Percentiles rank a stretch among this genome's conserved stretches.
Conservation (phyloP, 2,888 invertebrate genomes). For the Parapristionchus giblindavisi region DNA sequence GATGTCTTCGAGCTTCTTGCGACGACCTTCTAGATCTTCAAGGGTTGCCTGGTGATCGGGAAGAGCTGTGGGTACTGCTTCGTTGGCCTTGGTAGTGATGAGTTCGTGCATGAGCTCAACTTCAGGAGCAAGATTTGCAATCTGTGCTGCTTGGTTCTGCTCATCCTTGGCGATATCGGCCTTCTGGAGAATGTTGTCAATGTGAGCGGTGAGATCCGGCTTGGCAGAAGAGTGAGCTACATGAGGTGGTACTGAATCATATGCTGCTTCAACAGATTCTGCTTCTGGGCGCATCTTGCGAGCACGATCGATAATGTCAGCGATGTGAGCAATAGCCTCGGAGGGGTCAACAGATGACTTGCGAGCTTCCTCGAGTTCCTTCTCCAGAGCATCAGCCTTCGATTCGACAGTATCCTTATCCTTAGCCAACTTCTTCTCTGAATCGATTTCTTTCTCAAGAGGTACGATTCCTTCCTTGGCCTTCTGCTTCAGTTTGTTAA, state of each 20-base stretch:
- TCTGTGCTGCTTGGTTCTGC: slow-evolving; percentile 44
- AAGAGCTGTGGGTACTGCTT: slow-evolving; percentile 44
- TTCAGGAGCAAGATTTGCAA: slow-evolving; percentile 48
- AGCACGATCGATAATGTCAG: slow-evolving; percentile 25
- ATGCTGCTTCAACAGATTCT: slow-evolving; percentile 3
- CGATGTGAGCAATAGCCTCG: neutral
- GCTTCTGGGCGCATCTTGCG: slow-evolving; percentile 20
- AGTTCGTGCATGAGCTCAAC: slow-evolving; percentile 43
- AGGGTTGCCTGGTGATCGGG: slow-evolving; percentile 49
- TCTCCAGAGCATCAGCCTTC: slow-evolving; percentile 45
- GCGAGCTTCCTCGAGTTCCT: slow-evolving; percentile 40
- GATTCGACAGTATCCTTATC: slow-evolving; percentile 41
- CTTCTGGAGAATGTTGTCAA: slow-evolving; percentile 13
- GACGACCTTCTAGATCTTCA: slow-evolving; percentile 49
- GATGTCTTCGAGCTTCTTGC: slow-evolving; percentile 48
- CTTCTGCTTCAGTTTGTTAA: slow-evolving; percentile 44
- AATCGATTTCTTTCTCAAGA: slow-evolving; percentile 42
- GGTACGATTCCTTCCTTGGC: slow-evolving; percentile 23
- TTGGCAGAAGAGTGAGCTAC: slow-evolving; percentile 22
- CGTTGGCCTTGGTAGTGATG: slow-evolving; percentile 39
- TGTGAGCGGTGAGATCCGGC: slow-evolving; percentile 4
- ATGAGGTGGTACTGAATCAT: neutral
- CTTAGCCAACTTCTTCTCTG: slow-evolving; percentile 45
- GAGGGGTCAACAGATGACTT: slow-evolving; percentile 12
- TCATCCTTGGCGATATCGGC: slow-evolving; percentile 37